Evolutionary conservation across 1,140 invertebrate genomes (phyloP).

Genomic region (Hyposmocoma kahamanoa): DNA sequence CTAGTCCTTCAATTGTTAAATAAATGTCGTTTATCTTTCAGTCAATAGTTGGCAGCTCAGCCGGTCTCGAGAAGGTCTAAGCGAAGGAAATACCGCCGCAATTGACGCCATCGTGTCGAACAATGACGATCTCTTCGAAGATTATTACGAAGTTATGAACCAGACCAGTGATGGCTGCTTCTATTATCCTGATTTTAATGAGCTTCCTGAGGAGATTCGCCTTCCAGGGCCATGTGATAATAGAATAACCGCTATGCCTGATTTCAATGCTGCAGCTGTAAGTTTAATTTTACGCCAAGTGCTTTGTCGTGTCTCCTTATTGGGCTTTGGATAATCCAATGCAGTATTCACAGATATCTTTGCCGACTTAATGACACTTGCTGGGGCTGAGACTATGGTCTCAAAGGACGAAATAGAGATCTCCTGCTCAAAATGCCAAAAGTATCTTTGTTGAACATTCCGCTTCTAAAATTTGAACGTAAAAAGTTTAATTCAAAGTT

Average conservation of each 20-base stretch:
- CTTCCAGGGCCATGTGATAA: conserved; percentile 42
- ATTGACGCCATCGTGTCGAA: conserved; percentile 33
- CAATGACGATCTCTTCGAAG: conserved; percentile 34
- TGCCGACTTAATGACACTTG: too few species aligned
- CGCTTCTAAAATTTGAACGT: too few species aligned
- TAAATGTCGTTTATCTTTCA: conserved; percentile 22
- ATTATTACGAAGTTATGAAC: conserved; percentile 40
- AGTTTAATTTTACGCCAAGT: conserved; percentile 19
- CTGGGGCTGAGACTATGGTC: too few species aligned
- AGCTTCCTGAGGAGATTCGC: conserved; percentile 21
- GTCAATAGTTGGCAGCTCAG: conserved; percentile 60
- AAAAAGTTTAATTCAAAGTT: too few species aligned
- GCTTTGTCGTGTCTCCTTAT: too few species aligned
- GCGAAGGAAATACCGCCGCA: conserved; percentile 18
- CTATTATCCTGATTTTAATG: conserved; percentile 46
- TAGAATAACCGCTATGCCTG: conserved; percentile 32
- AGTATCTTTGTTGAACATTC: too few species aligned
- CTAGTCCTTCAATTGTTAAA: too few species aligned
- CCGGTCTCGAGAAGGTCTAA: conserved; percentile 30
- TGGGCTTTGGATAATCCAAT: too few species aligned
- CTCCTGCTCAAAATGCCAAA: too few species aligned
- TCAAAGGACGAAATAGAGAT: too few species aligned
- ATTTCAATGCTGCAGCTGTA: conserved; percentile 40
- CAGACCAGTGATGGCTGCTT: conserved; percentile 46
- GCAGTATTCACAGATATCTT: too few species aligned